Evolutionary conservation across 30 jellyfish, hydroid and myxozoan genomes (phyloP).

Genomic region (Nemopilema nomurai): DNA sequence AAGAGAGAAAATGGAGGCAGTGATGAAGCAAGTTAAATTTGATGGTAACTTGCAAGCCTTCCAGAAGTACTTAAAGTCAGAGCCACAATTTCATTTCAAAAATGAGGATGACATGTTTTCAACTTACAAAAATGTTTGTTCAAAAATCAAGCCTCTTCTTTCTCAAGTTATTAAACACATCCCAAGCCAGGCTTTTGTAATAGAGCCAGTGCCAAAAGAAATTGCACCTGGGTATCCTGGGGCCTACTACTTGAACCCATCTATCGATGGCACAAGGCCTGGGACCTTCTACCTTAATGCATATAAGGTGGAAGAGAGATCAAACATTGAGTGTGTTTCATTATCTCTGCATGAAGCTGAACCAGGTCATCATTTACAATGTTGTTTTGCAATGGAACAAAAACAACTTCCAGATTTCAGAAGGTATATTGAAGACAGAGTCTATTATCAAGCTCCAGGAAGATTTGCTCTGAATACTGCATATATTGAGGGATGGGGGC

Average conservation of each 20-base stretch:
- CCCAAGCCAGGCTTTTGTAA: conserved; percentile 51
- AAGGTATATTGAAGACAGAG: conserved; percentile 78
- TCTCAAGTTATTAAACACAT: conserved; percentile 40
- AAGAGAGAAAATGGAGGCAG: conserved; percentile 55
- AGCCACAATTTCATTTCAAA: conserved; percentile 54
- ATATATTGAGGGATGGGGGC: conserved; percentile 96
- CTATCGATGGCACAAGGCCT: conserved; percentile 88
- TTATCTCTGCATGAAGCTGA: conserved; percentile 92
- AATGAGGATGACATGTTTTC: conserved; percentile 70
- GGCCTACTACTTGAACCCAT: conserved; percentile 88
- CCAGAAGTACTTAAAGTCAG: conserved; percentile 55
- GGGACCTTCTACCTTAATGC: conserved; percentile 87
- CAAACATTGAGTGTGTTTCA: conserved; percentile 76
- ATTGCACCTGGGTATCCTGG: conserved; percentile 90
- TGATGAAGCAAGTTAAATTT: conserved; percentile 61
- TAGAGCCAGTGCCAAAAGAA: conserved; percentile 80
- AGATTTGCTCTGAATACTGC: conserved; percentile 88
- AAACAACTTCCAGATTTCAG: conserved; percentile 68
- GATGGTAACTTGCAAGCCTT: conserved; percentile 67
- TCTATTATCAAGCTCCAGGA: conserved; percentile 81
- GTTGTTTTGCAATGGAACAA: conserved; percentile 71
- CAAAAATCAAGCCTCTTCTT: conserved; percentile 40
- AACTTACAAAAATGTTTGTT: conserved; percentile 42
- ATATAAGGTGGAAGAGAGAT: conserved; percentile 66
- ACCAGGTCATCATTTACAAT: conserved; percentile 95